Base-by-base conservation (phyloP, 2,797 vertebrate species). In the Alectoris magna region DNA sequence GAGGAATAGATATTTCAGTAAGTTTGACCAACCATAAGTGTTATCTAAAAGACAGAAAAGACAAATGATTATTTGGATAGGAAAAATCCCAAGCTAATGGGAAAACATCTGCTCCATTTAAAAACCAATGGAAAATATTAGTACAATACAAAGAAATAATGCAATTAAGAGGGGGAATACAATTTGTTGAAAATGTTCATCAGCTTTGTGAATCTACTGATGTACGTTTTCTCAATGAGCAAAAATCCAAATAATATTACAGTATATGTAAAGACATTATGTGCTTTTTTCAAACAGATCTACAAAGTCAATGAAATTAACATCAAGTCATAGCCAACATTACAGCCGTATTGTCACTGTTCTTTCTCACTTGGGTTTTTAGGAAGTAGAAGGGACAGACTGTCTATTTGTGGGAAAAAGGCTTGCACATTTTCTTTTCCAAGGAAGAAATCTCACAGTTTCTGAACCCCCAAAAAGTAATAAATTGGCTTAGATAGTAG, bases 61-160 rank as follows among this genome's bases (percentile, higher is more conserved):
- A 81, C 36, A 96, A 96, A 87, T 88, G 94, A 93, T 93, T 95
- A 92, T 94, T 96, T 96, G 84, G 56, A 44, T 75, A 85, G 71
- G 21, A 91, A 96, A 94, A 89, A 94, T 78, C 55, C 70, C 70
- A 82, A 72, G 97, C 38, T 90, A 93, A 89, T 80, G 59, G 84
- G 12, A 69, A 96, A 96, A 84, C 94, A 97, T 92, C 95, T 97
- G 95, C 51, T 69, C 36, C 55, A 39, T 93, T 95, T 94, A 86
- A 91, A 78, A 90, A 64, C 38, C 49, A 83, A 79, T 41, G 67
- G 82, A 94, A 96, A 96, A 90, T 62, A 68, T 76, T 31, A 58
- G 18, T 7, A 29, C 70, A 94, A 90, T 91, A 84, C 88, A 94
- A 90, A 85, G 84, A 75, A 84, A 92, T 22, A 59, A 6, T 44